Evolutionary conservation across 2,113 vertebrate genomes (phyloP).

Genomic region (Athene cunicularia): DNA sequence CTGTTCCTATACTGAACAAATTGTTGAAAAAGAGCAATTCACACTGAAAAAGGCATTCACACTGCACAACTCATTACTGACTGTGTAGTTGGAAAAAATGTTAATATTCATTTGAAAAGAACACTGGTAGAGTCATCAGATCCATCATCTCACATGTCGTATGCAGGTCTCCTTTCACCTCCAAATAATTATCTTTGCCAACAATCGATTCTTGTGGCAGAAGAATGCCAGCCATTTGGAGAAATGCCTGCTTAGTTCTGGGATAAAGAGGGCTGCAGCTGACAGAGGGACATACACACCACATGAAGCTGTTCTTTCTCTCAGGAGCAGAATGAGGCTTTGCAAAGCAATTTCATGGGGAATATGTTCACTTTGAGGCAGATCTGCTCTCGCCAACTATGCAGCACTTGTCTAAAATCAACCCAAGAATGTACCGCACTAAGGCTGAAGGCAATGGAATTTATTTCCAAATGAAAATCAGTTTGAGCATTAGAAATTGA

Average conservation of each 20-base stretch:
- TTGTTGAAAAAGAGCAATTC: neutral
- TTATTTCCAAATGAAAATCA: neutral
- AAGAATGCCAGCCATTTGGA: neutral
- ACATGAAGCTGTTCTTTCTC: neutral
- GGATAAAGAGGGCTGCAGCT: neutral
- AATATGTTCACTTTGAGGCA: neutral
- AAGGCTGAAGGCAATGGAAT: neutral
- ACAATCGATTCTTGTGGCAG: neutral
- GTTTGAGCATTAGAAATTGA: neutral
- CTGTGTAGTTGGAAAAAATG: neutral
- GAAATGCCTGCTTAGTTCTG: neutral
- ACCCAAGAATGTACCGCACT: neutral
- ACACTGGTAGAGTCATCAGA: slow-evolving; percentile 19
- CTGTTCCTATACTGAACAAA: neutral
- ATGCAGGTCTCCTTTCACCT: neutral
- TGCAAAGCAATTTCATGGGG: neutral
- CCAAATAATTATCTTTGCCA: neutral
- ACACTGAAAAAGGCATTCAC: neutral
- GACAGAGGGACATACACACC: neutral
- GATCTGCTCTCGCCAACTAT: neutral
- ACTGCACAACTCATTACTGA: neutral
- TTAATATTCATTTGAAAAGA: slow-evolving; percentile 56
- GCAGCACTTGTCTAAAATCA: neutral
- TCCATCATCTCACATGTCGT: neutral
- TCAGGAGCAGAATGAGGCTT: neutral